These are phyloP conservation scores for Patella pellucida DNA, from an alignment of 2,888 invertebrate species.

Conservation along the genomic window DNA sequence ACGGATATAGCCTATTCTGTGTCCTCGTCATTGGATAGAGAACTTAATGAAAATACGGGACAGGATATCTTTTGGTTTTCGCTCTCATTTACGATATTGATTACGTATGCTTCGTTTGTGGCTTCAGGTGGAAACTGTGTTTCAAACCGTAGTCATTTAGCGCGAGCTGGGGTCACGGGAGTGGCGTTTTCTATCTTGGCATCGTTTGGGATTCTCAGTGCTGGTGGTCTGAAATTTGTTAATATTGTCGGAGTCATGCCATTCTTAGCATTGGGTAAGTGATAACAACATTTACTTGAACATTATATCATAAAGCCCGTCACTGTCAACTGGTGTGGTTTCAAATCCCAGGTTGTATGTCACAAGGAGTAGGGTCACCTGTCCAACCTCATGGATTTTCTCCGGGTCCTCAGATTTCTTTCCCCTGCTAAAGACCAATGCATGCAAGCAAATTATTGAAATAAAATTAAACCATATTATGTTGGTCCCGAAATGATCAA, in stretches of 20 bases:
- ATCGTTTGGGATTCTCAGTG: slow-evolving; percentile 46
- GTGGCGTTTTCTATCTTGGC: slow-evolving; percentile 49
- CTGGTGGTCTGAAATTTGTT: slow-evolving; percentile 43
- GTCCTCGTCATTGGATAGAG: slow-evolving; percentile 49
- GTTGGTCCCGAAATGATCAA: too few relatives aligned
- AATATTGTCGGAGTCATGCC: slow-evolving; percentile 54
- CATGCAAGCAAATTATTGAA: too few relatives aligned
- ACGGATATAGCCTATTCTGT: slow-evolving; percentile 32
- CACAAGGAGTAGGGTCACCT: too few relatives aligned
- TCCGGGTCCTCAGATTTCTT: too few relatives aligned
- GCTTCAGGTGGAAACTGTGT: slow-evolving; percentile 28
- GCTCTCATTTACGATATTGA: slow-evolving; percentile 31
- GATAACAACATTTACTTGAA: too few relatives aligned
- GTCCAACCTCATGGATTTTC: too few relatives aligned
- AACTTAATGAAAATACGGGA: slow-evolving; percentile 37
- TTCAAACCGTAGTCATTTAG: slow-evolving; percentile 32
- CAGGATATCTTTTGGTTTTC: slow-evolving; percentile 32
- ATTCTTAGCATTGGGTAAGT: slow-evolving; percentile 51
- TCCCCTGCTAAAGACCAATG: too few relatives aligned
- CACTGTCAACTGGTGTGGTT: too few relatives aligned
- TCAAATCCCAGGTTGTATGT: too few relatives aligned
- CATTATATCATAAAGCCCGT: too few relatives aligned
- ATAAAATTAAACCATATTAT: too few relatives aligned
- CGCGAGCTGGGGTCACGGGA: slow-evolving; percentile 41
- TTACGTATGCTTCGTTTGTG: slow-evolving; percentile 31